Conservation (phyloP, 2,113 vertebrate genomes). For the Lasiurus cinereus region DNA sequence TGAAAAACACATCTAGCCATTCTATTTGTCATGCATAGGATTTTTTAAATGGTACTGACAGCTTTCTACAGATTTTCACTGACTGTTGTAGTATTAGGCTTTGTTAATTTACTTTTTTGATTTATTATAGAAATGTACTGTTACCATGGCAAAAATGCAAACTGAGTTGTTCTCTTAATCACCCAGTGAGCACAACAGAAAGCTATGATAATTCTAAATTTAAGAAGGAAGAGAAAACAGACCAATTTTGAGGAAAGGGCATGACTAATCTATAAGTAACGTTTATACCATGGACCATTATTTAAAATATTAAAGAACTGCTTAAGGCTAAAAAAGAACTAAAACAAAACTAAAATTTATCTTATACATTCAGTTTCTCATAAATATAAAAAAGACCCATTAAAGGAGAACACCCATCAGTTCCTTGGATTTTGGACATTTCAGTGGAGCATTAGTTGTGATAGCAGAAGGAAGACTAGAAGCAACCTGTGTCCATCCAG, state of each 20-base stretch:
- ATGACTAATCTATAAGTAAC: slow-evolving; percentile 52
- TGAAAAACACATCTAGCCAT: slow-evolving; percentile 9
- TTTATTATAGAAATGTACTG: slow-evolving; percentile 54
- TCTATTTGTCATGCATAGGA: not conserved
- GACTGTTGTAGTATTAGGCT: slow-evolving; percentile 47
- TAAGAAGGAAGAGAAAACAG: slow-evolving; percentile 67
- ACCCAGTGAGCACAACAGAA: slow-evolving; percentile 36
- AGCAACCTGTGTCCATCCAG: not conserved
- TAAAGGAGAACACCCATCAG: slow-evolving; percentile 25
- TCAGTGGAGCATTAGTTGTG: not conserved
- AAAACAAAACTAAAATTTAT: slow-evolving; percentile 31
- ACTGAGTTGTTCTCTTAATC: slow-evolving; percentile 57
- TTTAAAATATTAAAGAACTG: slow-evolving; percentile 16
- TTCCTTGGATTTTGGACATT: not conserved
- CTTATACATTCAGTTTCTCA: slow-evolving; percentile 9
- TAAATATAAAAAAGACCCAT: not conserved
- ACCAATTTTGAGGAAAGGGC: slow-evolving; percentile 65
- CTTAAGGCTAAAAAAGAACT: slow-evolving; percentile 45
- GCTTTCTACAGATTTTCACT: slow-evolving; percentile 27
- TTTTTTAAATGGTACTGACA: not conserved
- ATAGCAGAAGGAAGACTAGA: not conserved
- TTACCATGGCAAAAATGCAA: slow-evolving; percentile 59
- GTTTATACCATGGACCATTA: slow-evolving; percentile 42
- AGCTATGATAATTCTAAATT: slow-evolving; percentile 50
- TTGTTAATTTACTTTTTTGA: slow-evolving; percentile 57